Evolutionary conservation across 2,888 invertebrate genomes (phyloP).

Genomic region (Drosophila niveifrons): DNA sequence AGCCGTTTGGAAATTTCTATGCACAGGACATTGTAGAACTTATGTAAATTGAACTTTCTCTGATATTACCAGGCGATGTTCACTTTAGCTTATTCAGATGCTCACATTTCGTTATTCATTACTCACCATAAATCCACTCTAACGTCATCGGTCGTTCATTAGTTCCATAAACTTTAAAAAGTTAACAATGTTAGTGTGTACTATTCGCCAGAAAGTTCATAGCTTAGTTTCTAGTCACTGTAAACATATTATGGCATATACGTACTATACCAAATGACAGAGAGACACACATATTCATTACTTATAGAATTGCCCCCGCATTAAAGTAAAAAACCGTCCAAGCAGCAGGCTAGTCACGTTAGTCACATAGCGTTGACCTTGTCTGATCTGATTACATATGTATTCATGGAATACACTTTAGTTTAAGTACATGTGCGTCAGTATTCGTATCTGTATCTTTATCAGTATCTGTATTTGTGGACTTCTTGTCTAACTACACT

Average conservation of each 20-base stretch:
- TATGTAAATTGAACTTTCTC: constrained; percentile 41
- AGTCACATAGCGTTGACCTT: constrained; percentile 44
- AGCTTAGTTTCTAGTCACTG: constrained; percentile 54
- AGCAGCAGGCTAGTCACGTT: constrained; percentile 55
- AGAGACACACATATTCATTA: constrained; percentile 13
- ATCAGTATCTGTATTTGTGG: constrained; percentile 44
- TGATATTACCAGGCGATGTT: constrained; percentile 27
- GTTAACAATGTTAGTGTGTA: constrained; percentile 45
- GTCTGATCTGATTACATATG: constrained; percentile 55
- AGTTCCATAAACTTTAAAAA: constrained; percentile 49
- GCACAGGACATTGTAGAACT: constrained; percentile 26
- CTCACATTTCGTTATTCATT: constrained; percentile 5
- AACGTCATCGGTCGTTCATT: constrained; percentile 33
- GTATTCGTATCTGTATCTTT: constrained; percentile 12
- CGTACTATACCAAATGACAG: not conserved
- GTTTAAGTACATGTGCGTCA: constrained; percentile 72
- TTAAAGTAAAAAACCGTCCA: constrained; percentile 77
- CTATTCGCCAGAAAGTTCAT: constrained; percentile 59
- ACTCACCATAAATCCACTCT: not conserved
- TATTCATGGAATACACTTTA: constrained; percentile 64
- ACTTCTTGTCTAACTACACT: constrained; percentile 47
- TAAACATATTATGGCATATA: constrained; percentile 48
- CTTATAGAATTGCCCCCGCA: constrained; percentile 63
- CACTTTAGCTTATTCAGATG: constrained; percentile 17
- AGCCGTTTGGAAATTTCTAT: constrained; percentile 36